Percentiles rank a stretch among this genome's conserved stretches.
Conservation (phyloP, 92 coral and sea anemone genomes). For the Zoanthus sociatus region DNA sequence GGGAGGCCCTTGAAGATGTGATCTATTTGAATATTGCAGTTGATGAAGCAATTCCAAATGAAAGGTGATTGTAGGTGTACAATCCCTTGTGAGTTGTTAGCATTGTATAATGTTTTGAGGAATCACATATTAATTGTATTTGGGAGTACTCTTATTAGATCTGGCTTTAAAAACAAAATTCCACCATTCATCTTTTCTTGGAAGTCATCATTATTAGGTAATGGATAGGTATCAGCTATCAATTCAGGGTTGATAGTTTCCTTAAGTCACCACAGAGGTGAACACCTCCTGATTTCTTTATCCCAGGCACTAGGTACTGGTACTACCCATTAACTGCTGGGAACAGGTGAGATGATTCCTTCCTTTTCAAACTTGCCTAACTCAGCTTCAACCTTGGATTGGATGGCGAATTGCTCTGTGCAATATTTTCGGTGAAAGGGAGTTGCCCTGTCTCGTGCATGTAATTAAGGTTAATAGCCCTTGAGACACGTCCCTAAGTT, state of each 20-base stretch:
- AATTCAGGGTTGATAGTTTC: constrained; percentile 26
- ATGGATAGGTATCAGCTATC: constrained; percentile 22
- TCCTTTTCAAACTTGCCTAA: background rate
- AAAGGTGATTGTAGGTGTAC: background rate
- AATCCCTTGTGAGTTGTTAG: background rate
- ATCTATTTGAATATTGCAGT: constrained; percentile 5
- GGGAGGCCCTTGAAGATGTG: background rate
- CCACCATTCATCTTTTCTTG: constrained; percentile 31
- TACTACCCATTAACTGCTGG: constrained; percentile 17
- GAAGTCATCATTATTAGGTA: background rate
- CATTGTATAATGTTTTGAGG: constrained; percentile 4
- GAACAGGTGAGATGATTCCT: constrained; percentile 31
- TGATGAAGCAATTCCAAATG: constrained; percentile 10
- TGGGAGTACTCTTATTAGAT: constrained; percentile 31
- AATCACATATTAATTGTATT: constrained; percentile 6
- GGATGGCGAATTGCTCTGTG: background rate
- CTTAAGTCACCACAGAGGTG: constrained; percentile 6
- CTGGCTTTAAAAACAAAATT: constrained; percentile 5
- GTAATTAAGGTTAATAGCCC: background rate
- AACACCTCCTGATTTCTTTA: background rate
- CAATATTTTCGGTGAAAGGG: constrained; percentile 31
- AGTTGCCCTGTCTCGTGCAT: constrained; percentile 13
- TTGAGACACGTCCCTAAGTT: constrained; percentile 13
- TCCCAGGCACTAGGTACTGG: constrained; percentile 15
- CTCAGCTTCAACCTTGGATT: constrained; percentile 27